Percentiles rank a stretch among this genome's conserved stretches.
phyloP scores from a whole-genome alignment of 92 coral and sea anemone species.

The Micromussa lordhowensis region DNA sequence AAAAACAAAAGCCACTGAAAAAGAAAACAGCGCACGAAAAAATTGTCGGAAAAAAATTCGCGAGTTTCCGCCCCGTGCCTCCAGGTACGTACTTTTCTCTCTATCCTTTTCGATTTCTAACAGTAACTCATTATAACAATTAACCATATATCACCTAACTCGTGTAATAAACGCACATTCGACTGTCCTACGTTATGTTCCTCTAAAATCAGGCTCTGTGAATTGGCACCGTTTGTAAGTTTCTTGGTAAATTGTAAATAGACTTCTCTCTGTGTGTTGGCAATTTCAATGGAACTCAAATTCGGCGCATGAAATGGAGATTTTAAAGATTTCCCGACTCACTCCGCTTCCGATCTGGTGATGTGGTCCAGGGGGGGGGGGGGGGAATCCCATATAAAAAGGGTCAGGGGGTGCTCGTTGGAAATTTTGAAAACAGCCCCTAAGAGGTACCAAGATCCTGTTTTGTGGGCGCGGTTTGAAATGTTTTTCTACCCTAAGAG shows the following conservation, averaged over 20 bases:
- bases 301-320: constrained; percentile 22
- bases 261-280: constrained; percentile 37
- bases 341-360: constrained; percentile 19
- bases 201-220: constrained; percentile 45
- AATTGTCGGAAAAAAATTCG: neutral
- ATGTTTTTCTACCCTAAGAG: too few relatives aligned
- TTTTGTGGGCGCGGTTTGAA: too few relatives aligned
- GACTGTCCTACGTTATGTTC: constrained; percentile 24
- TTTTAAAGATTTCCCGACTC: neutral
- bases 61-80: constrained; percentile 2
- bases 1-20: neutral
- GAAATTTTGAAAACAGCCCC: too few relatives aligned
- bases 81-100: neutral
- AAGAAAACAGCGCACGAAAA: too few relatives aligned
- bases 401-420: too few relatives aligned
- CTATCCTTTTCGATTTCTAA: neutral
- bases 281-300: constrained; percentile 43
- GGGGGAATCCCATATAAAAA: too few relatives aligned
- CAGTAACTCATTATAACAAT: constrained; percentile 35
- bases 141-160: constrained; percentile 28
- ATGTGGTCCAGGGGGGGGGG: neutral
- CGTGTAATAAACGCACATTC: constrained; percentile 9
- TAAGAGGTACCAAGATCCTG: too few relatives aligned
- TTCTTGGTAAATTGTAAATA: constrained; percentile 50
- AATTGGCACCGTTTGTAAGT: constrained; percentile 36